These are phyloP conservation scores for Orchestia grillus DNA, from an alignment of 1,140 invertebrate genomes.

Conservation along the genomic window DNA sequence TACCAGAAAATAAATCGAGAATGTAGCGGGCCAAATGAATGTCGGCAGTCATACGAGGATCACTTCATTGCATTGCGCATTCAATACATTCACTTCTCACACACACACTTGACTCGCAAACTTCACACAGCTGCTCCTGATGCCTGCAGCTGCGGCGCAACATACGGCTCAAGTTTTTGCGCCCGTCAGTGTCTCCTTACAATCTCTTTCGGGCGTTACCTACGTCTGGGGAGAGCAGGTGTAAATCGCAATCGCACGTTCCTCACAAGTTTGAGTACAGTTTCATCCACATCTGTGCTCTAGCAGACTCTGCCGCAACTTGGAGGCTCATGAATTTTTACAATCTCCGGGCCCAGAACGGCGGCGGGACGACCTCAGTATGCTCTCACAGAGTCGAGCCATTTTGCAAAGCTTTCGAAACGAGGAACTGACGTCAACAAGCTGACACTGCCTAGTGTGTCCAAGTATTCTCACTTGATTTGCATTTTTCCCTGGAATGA, in stretches of 20 bases:
- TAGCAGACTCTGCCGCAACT: background rate
- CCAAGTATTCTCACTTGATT: background rate
- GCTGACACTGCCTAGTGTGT: background rate
- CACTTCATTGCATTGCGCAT: too few species aligned
- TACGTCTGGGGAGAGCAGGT: background rate
- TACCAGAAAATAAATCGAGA: too few species aligned
- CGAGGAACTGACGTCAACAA: background rate
- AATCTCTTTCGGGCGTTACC: background rate
- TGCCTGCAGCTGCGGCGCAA: background rate
- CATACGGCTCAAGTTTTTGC: background rate
- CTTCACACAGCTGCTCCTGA: too few species aligned
- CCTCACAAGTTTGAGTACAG: background rate
- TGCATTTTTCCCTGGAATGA: background rate
- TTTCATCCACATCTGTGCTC: background rate
- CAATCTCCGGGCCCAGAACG: background rate
- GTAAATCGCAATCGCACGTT: background rate
- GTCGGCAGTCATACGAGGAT: too few species aligned
- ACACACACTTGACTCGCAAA: too few species aligned
- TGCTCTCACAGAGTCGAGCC: background rate
- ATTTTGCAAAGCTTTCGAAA: background rate
- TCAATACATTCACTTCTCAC: too few species aligned
- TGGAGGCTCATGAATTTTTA: slow-evolving; percentile 24
- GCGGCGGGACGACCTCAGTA: background rate
- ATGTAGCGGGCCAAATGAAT: too few species aligned
- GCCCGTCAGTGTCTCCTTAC: background rate